A percentile compares a stretch with the other conserved stretches of the same genome.
Conservation (phyloP, 2,888 invertebrate species). For the Sipunculus nudus region DNA sequence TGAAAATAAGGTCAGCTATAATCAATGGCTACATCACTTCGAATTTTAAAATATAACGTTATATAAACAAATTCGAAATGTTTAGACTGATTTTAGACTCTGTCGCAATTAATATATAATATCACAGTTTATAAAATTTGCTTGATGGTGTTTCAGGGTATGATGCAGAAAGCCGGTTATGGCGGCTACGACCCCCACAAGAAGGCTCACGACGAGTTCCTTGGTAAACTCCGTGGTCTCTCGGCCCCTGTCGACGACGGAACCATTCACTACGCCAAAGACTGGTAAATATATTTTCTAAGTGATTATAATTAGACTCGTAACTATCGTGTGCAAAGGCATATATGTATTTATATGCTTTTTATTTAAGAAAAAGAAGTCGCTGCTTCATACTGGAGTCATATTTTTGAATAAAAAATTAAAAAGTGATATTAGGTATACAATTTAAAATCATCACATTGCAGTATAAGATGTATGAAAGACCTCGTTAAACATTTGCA, state of each 20-base stretch:
- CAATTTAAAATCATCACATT: not conserved
- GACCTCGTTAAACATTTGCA: not conserved
- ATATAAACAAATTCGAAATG: too few relatives aligned
- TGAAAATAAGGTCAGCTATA: too few relatives aligned
- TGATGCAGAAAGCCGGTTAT: slow-evolving; percentile 15
- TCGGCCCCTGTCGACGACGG: slow-evolving; percentile 8
- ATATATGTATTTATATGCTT: too few relatives aligned
- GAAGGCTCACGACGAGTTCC: slow-evolving; percentile 10
- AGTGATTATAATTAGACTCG: too few relatives aligned
- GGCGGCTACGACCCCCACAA: slow-evolving; percentile 10
- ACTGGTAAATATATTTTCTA: slow-evolving; percentile 17
- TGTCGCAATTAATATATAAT: too few relatives aligned
- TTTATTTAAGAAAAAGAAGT: too few relatives aligned
- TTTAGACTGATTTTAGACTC: too few relatives aligned
- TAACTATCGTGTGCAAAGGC: not conserved
- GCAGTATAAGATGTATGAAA: not conserved
- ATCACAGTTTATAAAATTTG: too few relatives aligned
- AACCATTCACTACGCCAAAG: slow-evolving; percentile 16
- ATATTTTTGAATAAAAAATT: too few relatives aligned
- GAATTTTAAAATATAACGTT: too few relatives aligned
- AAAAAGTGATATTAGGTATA: not conserved
- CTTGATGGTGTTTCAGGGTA: slow-evolving; percentile 6
- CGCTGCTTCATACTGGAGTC: too few relatives aligned
- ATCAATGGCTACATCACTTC: too few relatives aligned
- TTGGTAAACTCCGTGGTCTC: slow-evolving; percentile 3